phyloP scores from a whole-genome alignment of 2,797 vertebrate species.

The Chanos chanos region DNA sequence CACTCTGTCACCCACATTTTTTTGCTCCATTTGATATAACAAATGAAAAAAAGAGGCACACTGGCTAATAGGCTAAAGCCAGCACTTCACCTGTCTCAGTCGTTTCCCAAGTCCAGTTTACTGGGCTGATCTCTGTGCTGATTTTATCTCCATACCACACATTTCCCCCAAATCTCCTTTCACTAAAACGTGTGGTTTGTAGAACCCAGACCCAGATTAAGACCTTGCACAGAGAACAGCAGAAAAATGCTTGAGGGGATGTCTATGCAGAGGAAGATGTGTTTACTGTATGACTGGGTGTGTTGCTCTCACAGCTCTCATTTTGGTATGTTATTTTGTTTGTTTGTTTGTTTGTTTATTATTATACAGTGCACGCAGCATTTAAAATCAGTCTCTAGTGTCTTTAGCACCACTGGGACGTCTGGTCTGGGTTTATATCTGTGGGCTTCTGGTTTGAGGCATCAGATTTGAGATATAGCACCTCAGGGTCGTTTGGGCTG shows the following conservation, averaged over 20 bases:
- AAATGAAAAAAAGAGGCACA: too few species aligned
- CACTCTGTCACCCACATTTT: too few species aligned
- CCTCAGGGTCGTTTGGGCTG: constrained; percentile 81
- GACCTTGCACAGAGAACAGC: background rate
- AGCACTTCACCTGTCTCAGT: too few species aligned
- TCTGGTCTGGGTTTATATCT: background rate
- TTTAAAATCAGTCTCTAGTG: background rate
- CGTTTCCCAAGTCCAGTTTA: too few species aligned
- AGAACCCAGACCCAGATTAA: too few species aligned
- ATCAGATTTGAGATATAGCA: background rate
- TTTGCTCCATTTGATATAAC: too few species aligned
- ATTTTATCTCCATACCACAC: too few species aligned
- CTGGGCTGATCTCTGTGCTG: too few species aligned
- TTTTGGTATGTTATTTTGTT: background rate
- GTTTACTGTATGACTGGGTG: background rate
- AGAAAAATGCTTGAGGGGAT: background rate
- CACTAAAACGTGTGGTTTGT: too few species aligned
- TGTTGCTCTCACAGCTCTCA: background rate
- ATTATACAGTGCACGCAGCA: background rate
- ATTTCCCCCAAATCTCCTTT: background rate
- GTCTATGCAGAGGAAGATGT: constrained; percentile 2
- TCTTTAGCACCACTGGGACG: constrained; percentile 21
- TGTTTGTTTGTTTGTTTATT: background rate
- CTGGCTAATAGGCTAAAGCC: too few species aligned
- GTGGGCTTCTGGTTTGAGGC: background rate